A percentile compares a stretch with the other conserved stretches of the same genome.
These are phyloP conservation scores for Cavia aperea DNA, from an alignment of 2,113 vertebrate species.

Conservation along the genomic window DNA sequence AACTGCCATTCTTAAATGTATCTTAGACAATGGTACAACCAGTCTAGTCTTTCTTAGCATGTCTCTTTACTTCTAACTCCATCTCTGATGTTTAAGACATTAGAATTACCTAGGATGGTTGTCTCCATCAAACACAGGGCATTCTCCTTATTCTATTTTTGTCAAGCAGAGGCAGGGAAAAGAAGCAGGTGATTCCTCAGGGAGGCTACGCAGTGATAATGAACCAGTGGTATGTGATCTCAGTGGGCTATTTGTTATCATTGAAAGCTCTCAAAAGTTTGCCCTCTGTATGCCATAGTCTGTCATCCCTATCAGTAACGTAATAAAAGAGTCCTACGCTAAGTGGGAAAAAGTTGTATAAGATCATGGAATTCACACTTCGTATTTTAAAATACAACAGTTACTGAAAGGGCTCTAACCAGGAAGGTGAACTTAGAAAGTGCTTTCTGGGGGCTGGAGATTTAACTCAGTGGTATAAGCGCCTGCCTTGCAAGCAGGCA, in stretches of 20 bases:
- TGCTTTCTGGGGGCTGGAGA: not conserved
- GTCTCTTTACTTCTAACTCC: constrained; percentile 11
- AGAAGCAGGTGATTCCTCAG: not conserved
- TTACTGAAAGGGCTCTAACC: not conserved
- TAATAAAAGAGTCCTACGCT: not conserved
- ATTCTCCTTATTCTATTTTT: not conserved
- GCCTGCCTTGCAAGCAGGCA: too few relatives aligned
- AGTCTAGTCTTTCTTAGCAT: not conserved
- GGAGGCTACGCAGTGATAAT: not conserved
- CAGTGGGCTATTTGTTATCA: not conserved
- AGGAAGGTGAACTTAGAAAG: constrained; percentile 3
- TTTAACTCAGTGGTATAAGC: too few relatives aligned
- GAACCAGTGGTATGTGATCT: not conserved
- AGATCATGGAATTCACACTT: not conserved
- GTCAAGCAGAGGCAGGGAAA: not conserved
- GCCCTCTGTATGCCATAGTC: not conserved
- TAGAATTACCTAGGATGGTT: not conserved
- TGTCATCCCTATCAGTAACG: not conserved
- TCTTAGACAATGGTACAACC: not conserved
- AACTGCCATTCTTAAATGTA: not conserved
- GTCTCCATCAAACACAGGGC: not conserved
- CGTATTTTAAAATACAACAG: not conserved
- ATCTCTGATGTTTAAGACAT: not conserved
- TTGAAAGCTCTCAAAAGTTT: not conserved
- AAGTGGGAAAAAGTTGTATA: not conserved